These are phyloP conservation scores for Ctena decussata DNA, from an alignment of 2,888 invertebrate genomes.

Conservation along the genomic window DNA sequence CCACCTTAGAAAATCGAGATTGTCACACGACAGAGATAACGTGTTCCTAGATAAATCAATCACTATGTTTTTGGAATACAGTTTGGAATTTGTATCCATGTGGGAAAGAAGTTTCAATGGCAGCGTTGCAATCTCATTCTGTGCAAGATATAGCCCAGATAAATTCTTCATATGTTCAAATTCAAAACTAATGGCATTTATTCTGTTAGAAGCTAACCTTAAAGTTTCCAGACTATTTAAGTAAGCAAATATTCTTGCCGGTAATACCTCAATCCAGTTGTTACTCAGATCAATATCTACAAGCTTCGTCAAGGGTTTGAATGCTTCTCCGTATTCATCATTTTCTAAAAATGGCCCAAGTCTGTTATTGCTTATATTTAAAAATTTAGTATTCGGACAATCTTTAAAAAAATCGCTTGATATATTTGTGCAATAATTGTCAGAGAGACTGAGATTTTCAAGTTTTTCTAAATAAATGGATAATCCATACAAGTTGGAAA, in stretches of 20 bases:
- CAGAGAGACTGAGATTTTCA: slow-evolving; percentile 14
- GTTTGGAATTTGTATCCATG: slow-evolving; percentile 1
- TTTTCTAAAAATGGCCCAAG: slow-evolving; percentile 20
- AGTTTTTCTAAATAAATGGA: background rate
- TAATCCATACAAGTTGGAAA: background rate
- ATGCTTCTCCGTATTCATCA: slow-evolving; percentile 9
- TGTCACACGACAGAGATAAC: slow-evolving; percentile 13
- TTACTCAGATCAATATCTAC: slow-evolving; percentile 26
- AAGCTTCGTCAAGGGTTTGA: slow-evolving; percentile 21
- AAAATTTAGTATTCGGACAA: background rate
- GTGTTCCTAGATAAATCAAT: slow-evolving; percentile 42
- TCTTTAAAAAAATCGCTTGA: slow-evolving; percentile 7
- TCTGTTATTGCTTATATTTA: slow-evolving; percentile 33
- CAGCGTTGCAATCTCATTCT: slow-evolving; percentile 25
- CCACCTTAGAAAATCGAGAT: slow-evolving; percentile 30
- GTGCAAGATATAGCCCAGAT: slow-evolving; percentile 17
- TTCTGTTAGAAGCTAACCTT: slow-evolving; percentile 14
- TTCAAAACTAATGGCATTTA: slow-evolving; percentile 3
- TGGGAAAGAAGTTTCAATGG: background rate
- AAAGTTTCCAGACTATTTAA: background rate
- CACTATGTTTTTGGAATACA: background rate
- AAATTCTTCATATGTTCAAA: slow-evolving; percentile 17
- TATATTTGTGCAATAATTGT: slow-evolving; percentile 21
- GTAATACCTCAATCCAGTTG: slow-evolving; percentile 22
- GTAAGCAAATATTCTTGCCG: background rate